phyloP scores from a whole-genome alignment of 2,888 invertebrate species.

The Chouioia cunea region DNA sequence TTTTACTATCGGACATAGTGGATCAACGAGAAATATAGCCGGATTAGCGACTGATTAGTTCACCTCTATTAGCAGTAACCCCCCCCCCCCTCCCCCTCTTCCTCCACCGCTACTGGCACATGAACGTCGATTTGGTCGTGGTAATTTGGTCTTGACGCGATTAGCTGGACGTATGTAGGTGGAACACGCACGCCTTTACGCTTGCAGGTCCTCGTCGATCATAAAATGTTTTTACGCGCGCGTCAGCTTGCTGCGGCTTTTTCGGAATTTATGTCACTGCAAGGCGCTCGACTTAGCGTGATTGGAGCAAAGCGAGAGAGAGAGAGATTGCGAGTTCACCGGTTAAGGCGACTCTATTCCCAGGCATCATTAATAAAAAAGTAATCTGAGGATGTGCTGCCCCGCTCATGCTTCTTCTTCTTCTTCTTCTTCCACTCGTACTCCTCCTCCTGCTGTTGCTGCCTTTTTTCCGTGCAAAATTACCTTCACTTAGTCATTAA shows the following conservation, averaged over 20 bases:
- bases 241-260: background rate
- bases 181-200: conserved; percentile 17
- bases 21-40: conserved; percentile 16
- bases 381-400: conserved; percentile 23
- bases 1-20: background rate
- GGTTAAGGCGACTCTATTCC: conserved; percentile 25
- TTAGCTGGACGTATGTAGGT: background rate
- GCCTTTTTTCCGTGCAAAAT: conserved; percentile 3
- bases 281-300: conserved; percentile 30
- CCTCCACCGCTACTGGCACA: background rate
- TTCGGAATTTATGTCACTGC: conserved; percentile 36
- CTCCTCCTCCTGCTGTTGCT: background rate
- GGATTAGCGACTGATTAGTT: conserved; percentile 43
- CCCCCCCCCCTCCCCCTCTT: background rate
- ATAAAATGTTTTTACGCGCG: conserved; percentile 42
- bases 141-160: conserved; percentile 18
- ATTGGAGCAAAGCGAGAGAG: conserved; percentile 19
- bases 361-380: conserved; percentile 43
- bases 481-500: conserved; percentile 23
- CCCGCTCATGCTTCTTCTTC: background rate
- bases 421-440: background rate
- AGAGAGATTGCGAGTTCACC: background rate
- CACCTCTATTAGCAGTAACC: conserved; percentile 6
- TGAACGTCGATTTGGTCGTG: conserved; percentile 19
- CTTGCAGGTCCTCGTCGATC: conserved; percentile 23